A percentile compares a stretch with the other conserved stretches of the same genome.
phyloP scores from a whole-genome alignment of 1,140 invertebrate genomes.

The Potamilus streckersoni region DNA sequence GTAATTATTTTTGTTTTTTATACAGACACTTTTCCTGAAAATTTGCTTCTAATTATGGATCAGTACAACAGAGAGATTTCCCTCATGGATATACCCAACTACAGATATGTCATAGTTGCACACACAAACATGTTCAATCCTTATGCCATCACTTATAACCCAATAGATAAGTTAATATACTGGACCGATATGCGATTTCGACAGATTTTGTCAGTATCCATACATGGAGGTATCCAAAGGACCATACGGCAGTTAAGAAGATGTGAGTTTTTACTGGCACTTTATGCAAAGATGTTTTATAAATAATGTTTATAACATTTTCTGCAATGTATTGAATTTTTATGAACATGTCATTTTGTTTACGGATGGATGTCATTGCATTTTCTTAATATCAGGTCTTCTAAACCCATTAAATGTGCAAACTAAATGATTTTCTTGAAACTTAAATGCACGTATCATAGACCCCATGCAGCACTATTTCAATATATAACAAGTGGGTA shows the following conservation, averaged over 20 bases:
- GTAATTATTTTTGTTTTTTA: too few species aligned
- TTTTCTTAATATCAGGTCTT: too few species aligned
- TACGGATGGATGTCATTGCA: too few species aligned
- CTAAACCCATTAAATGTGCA: too few species aligned
- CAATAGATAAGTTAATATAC: constrained; percentile 83
- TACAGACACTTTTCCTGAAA: constrained; percentile 87
- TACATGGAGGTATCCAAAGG: constrained; percentile 74
- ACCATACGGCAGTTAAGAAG: constrained; percentile 25
- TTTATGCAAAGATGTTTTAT: too few species aligned
- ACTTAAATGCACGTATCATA: too few species aligned
- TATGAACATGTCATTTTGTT: too few species aligned
- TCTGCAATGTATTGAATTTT: too few species aligned
- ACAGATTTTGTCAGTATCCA: constrained; percentile 78
- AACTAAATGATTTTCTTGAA: too few species aligned
- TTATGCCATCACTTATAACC: constrained; percentile 92
- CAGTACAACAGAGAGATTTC: constrained; percentile 33
- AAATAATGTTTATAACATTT: too few species aligned
- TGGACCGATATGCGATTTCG: constrained; percentile 89
- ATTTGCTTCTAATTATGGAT: constrained; percentile 49
- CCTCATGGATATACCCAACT: constrained; percentile 43
- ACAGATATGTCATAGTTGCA: constrained; percentile 45
- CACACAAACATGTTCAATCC: constrained; percentile 61
- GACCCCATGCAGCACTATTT: too few species aligned
- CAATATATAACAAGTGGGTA: too few species aligned
- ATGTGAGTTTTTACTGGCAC: constrained; percentile 1